Percentiles rank a stretch among this genome's conserved stretches.
Conservation (phyloP, 2,888 invertebrate genomes). For the Agrilus cyanescens region DNA sequence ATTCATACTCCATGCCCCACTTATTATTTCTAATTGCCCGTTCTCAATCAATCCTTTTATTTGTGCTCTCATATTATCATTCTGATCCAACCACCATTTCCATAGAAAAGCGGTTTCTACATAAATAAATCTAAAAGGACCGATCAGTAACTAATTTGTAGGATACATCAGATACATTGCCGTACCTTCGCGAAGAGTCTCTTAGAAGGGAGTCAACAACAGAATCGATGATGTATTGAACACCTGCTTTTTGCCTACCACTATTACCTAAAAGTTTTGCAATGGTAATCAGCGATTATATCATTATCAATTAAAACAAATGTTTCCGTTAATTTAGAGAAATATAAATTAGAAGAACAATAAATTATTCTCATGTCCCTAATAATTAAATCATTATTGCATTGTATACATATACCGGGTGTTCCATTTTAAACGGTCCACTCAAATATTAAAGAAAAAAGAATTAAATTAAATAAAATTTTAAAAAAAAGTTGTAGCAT, state of each 20-base stretch:
- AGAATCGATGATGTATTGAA: neutral
- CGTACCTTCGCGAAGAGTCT: neutral
- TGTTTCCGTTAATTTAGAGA: no score
- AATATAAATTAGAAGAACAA: no score
- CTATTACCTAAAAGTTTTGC: slow-evolving; percentile 26
- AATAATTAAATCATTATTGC: no score
- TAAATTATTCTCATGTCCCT: no score
- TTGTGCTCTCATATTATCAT: slow-evolving; percentile 41
- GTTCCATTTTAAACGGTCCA: no score
- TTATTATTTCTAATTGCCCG: slow-evolving; percentile 65
- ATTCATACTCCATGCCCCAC: slow-evolving; percentile 79
- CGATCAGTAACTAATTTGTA: neutral
- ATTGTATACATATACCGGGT: no score
- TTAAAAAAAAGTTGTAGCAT: no score
- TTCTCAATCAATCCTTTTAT: slow-evolving; percentile 57
- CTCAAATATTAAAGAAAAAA: no score
- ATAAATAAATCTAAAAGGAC: slow-evolving; percentile 63
- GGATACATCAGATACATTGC: neutral
- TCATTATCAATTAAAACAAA: no score
- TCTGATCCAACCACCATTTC: slow-evolving; percentile 71
- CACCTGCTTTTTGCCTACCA: slow-evolving; percentile 40
- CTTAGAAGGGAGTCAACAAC: neutral
- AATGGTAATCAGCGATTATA: no score
- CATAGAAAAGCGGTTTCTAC: slow-evolving; percentile 80
- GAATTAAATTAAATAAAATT: no score